A percentile compares a stretch with the other conserved stretches of the same genome.
These are phyloP conservation scores for Psephotus haematonotus DNA, from an alignment of 2,113 vertebrate species.

Conservation along the genomic window DNA sequence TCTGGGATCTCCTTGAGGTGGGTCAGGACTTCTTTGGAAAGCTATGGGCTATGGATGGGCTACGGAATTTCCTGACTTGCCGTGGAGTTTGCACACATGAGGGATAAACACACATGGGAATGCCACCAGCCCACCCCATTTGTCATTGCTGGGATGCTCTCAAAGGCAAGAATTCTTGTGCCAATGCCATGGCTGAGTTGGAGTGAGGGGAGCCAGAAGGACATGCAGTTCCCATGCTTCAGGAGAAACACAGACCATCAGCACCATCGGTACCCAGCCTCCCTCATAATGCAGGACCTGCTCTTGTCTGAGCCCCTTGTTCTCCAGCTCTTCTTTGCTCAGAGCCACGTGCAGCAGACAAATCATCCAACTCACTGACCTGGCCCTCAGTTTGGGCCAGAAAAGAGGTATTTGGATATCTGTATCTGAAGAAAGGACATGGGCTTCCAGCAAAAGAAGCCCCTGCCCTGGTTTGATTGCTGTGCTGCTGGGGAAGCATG, in stretches of 20 bases:
- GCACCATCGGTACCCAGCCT: not conserved
- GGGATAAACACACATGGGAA: not conserved
- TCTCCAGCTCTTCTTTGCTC: not conserved
- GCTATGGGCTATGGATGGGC: not conserved
- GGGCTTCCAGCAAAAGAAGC: not conserved
- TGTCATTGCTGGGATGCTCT: not conserved
- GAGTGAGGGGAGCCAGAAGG: not conserved
- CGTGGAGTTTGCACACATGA: not conserved
- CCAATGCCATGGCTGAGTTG: not conserved
- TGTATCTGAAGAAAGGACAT: not conserved
- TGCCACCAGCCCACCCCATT: not conserved
- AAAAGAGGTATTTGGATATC: not conserved
- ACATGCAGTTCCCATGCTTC: not conserved
- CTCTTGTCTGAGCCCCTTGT: not conserved
- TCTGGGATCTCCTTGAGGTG: not conserved
- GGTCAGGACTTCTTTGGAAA: not conserved
- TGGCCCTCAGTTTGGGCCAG: not conserved
- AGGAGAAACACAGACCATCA: not conserved
- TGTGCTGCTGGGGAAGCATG: not conserved
- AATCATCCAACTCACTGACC: fast-evolving
- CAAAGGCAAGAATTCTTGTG: not conserved
- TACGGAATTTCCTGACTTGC: not conserved
- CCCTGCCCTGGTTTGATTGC: not conserved
- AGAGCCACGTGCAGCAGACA: not conserved
- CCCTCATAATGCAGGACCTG: not conserved